phyloP scores from a whole-genome alignment of 2,888 invertebrate species.

The Eupeodes luniger region DNA sequence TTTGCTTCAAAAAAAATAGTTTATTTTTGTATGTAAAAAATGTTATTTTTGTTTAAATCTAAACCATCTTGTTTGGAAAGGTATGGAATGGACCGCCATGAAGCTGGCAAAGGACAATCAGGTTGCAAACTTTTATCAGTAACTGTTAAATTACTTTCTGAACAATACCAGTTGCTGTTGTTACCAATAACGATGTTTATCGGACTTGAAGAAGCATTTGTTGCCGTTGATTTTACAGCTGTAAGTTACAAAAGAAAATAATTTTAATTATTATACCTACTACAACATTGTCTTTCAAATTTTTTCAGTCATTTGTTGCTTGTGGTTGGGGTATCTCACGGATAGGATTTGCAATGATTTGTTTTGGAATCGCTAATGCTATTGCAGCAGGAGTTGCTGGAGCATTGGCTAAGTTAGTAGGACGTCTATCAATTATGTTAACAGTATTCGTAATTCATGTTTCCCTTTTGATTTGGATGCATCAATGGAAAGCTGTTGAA shows the following conservation, averaged over 20 bases:
- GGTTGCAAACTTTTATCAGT: conserved; percentile 89
- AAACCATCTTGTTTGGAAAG: conserved; percentile 81
- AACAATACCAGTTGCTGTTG: conserved; percentile 92
- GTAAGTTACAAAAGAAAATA: conserved; percentile 84
- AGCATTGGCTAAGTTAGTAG: conserved; percentile 89
- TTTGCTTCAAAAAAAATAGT: no score
- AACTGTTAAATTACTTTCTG: conserved; percentile 90
- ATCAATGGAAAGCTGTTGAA: conserved; percentile 90
- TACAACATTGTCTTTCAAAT: conserved; percentile 8
- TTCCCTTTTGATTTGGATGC: conserved; percentile 88
- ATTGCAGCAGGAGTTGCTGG: conserved; percentile 93
- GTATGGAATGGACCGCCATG: conserved; percentile 86
- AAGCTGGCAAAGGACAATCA: conserved; percentile 86
- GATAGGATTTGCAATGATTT: conserved; percentile 97
- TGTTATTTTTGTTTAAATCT: no score
- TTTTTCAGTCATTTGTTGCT: conserved; percentile 90
- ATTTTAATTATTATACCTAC: neutral
- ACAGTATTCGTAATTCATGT: conserved; percentile 90
- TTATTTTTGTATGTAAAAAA: no score
- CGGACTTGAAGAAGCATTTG: conserved; percentile 96
- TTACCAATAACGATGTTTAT: conserved; percentile 96
- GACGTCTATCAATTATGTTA: conserved; percentile 91
- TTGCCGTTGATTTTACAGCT: conserved; percentile 93
- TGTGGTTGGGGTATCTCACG: conserved; percentile 95
- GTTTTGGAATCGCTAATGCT: conserved; percentile 95